Base-by-base conservation (phyloP, 2,888 invertebrate genomes). In the Geotrupes spiniger region DNA sequence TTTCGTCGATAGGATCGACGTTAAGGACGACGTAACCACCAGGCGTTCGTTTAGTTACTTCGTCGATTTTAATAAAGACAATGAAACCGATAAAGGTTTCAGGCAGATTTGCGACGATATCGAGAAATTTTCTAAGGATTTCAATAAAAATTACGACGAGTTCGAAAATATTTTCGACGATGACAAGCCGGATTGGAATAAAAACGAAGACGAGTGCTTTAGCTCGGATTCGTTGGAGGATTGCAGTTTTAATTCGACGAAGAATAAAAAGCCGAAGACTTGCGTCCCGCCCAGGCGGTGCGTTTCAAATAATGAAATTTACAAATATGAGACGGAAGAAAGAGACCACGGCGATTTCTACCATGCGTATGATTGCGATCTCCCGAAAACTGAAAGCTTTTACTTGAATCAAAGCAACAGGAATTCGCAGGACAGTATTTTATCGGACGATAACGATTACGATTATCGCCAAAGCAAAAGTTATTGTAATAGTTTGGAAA, bases 151-250 rank as follows among this genome's bases (percentile, higher is more conserved):
- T 28, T 69, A 70, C 47, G 68, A 71, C 17, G 64, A 68, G 42
- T 64, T 70, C 5, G 70, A 66, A 36, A 10, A 10, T 10, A 10
- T 28, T 1, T 17, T 33, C 8, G 21, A 38, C 8, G 41, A 36
- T 17, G 25, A 27, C 17, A 46, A 36, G 11, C 6, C 6, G 9
- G 15, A 25, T 15, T 17, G 44, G 10, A 41, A 73, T 14, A 70
- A 72, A 1, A 71, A 76, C 47, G 84, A 84, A 0, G 84, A 84
- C 36, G 84, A 82, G 0, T 86, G 85, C 61, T 87, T 88, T 60
- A 88, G 88, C 40, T 88, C 88, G 0, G 89, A 89, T 72, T 88
- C 88, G 1, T 70, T 89, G 42, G 89, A 89, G 71, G 87, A 85
- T 53, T 83, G 81, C 61, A 81, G 82, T 63, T 69, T 82, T 43